Evolutionary conservation across 2,113 vertebrate genomes (phyloP).

Genomic region (Cyprinodon brontotheroides): DNA sequence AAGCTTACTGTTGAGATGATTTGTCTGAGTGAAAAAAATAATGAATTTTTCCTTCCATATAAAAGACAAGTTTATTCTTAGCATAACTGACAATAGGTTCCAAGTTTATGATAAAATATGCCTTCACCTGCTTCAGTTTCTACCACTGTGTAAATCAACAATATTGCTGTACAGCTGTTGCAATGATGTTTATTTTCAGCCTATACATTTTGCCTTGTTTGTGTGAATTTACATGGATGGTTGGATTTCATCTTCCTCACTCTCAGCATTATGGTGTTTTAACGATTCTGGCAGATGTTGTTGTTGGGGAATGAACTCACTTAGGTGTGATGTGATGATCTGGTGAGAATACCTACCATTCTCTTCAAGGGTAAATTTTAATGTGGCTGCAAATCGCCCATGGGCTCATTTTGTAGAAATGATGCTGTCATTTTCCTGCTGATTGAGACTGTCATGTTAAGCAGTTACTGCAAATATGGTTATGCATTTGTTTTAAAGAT

Average conservation of each 20-base stretch:
- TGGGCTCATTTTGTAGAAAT: conserved; percentile 36
- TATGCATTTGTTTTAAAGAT: neutral
- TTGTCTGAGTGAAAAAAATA: neutral
- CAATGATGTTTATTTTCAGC: conserved; percentile 12
- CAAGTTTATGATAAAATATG: neutral
- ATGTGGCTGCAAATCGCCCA: conserved; percentile 44
- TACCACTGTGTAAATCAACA: conserved; percentile 5
- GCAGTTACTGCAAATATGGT: conserved; percentile 4
- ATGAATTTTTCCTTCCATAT: neutral
- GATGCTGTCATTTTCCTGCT: conserved; percentile 29
- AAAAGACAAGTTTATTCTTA: neutral
- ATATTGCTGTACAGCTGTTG: conserved; percentile 27
- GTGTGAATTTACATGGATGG: conserved; percentile 16
- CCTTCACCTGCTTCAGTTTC: conserved; percentile 15
- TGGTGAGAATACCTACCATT: conserved; percentile 49
- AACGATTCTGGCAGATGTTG: conserved; percentile 69
- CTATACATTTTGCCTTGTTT: conserved; percentile 12
- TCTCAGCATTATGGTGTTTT: conserved; percentile 59
- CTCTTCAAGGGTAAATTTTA: conserved; percentile 52
- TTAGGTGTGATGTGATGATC: conserved; percentile 56
- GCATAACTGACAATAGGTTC: neutral
- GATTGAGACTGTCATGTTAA: conserved; percentile 28
- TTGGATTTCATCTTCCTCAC: conserved; percentile 34
- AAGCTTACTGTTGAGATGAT: neutral
- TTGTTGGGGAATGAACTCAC: conserved; percentile 56